Evolutionary conservation across 1,140 invertebrate genomes (phyloP).

Genomic region (Pararge aegeria): DNA sequence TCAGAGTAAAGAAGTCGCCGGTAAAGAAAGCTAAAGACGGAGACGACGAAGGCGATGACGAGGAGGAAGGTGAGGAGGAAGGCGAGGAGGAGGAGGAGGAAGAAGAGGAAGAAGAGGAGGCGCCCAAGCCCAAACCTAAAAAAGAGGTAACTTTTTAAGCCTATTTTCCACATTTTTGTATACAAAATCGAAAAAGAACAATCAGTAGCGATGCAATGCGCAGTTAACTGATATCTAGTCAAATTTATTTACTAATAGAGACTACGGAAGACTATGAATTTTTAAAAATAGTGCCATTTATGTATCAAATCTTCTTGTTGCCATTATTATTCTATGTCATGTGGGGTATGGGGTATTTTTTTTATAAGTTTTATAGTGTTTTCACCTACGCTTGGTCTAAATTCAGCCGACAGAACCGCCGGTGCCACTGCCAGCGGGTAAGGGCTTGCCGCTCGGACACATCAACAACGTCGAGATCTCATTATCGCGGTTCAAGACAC

Average conservation of each 20-base stretch:
- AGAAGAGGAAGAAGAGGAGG: constrained; percentile 75
- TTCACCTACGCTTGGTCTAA: too few relatives aligned
- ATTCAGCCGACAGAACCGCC: constrained; percentile 77
- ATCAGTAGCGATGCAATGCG: too few relatives aligned
- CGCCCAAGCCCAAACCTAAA: constrained; percentile 74
- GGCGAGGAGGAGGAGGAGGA: constrained; percentile 73
- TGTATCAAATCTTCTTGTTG: too few relatives aligned
- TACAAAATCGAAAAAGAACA: too few relatives aligned
- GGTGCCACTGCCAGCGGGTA: constrained; percentile 78
- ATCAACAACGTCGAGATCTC: constrained; percentile 82
- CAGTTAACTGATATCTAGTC: too few relatives aligned
- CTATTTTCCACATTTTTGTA: too few relatives aligned
- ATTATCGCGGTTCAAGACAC: constrained; percentile 81
- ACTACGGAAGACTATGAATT: too few relatives aligned
- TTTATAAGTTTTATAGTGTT: too few relatives aligned
- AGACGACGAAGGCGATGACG: constrained; percentile 65
- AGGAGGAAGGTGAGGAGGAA: constrained; percentile 70
- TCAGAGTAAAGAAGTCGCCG: constrained; percentile 63
- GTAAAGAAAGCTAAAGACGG: constrained; percentile 61
- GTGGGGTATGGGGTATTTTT: background rate
- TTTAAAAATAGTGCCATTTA: too few relatives aligned
- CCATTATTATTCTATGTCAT: too few relatives aligned
- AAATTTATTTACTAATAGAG: too few relatives aligned
- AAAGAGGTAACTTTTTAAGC: constrained; percentile 63
- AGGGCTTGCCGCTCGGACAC: constrained; percentile 79